Evolutionary conservation across 2,113 vertebrate species (phyloP), one percentile per base, ranked within the genome.

Genomic region (Triplophysa rosa): DNA sequence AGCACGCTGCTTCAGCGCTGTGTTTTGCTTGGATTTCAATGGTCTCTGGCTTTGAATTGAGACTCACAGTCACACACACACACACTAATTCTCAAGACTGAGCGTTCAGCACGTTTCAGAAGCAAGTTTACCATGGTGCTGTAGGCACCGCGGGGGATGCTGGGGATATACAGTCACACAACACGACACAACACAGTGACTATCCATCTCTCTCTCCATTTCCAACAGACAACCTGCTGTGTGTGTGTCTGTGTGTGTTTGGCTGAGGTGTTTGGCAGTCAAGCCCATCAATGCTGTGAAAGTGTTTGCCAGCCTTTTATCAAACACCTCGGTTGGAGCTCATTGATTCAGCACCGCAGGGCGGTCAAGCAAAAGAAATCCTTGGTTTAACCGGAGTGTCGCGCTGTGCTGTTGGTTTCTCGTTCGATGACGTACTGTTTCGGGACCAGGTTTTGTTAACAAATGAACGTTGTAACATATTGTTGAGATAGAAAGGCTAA

Each of bases 301-400:
- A 78, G 61, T 71, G 74, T 71, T 82, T 69, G 67, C 74, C 74
- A 78, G 58, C 16, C 67, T 82, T 82, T 78, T 82, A 71, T 82
- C 80, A 82, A 78, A 82, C 49, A 54, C 67, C 80, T 77, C 80
- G 58, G 80, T 74, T 78, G 80, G 80, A 78, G 74, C 63, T 71
- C 80, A 82, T 78, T 82, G 80, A 82, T 82, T 82, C 67, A 63
- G 75, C 74, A 14, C 74, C 63, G 80, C 80, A 71, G 67, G 80
- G 74, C 66, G 75, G 74, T 70, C 33, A 65, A 64, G 19, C 74
- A 71, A 59, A 54, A 72, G 66, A 77, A 82, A 81, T 64, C 47
- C 73, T 26, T 64, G 62, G 40, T 65, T 76, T 65, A 76, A 49
- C 73, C 52, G 26, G 23, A 65, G 73, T 64, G 42, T 45, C 49